Conservation (phyloP, 2,113 vertebrate species). For the Numida meleagris region DNA sequence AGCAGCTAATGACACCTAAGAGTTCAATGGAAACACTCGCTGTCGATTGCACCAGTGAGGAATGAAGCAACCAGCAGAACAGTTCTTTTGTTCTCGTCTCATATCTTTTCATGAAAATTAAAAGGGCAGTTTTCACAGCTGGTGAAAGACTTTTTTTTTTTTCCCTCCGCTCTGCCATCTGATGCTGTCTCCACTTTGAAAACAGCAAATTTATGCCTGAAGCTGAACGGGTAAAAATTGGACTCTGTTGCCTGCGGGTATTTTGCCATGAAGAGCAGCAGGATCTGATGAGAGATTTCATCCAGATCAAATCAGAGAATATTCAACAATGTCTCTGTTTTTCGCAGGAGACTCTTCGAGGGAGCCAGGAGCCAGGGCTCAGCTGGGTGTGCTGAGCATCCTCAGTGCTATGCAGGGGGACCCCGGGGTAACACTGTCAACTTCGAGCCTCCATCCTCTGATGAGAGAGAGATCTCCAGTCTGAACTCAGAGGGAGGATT, state of each 20-base stretch:
- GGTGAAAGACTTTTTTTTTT: neutral
- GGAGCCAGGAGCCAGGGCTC: neutral
- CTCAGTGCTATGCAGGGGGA: neutral
- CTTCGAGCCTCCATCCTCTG: neutral
- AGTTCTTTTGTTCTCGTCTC: constrained; percentile 49
- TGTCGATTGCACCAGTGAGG: constrained; percentile 18
- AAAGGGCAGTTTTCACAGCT: constrained; percentile 65
- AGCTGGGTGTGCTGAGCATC: neutral
- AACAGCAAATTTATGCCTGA: constrained; percentile 43
- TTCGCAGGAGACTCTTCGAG: neutral
- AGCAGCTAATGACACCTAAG: constrained; percentile 12
- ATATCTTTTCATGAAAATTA: constrained; percentile 63
- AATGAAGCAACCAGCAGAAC: constrained; percentile 48
- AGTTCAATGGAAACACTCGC: neutral
- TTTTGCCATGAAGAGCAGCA: constrained; percentile 19
- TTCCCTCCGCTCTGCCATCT: neutral
- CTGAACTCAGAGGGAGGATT: neutral
- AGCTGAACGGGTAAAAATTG: constrained; percentile 42
- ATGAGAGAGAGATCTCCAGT: neutral
- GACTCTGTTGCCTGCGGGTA: constrained; percentile 45
- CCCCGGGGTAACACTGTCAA: neutral
- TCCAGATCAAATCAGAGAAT: constrained; percentile 54
- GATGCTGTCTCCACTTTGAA: constrained; percentile 51
- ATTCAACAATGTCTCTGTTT: constrained; percentile 32
- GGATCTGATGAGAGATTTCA: constrained; percentile 45